Evolutionary conservation across 1,140 invertebrate genomes (phyloP), one percentile per base, ranked within the genome.

Genomic region (Lepidurus couesii): DNA sequence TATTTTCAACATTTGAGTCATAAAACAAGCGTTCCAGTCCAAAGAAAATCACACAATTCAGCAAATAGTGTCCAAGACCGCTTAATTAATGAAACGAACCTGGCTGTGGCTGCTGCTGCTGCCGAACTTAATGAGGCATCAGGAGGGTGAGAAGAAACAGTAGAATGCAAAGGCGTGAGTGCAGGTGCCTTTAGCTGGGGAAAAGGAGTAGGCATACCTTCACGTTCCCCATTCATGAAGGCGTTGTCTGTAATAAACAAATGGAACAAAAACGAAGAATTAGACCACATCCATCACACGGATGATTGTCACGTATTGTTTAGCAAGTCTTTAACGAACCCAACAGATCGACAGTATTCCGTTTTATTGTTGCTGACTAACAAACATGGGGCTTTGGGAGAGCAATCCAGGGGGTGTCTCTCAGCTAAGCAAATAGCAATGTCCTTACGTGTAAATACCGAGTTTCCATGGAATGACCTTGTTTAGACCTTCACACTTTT

Each of bases 171-270:
- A 77, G 76, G 44, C 65, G 45, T 65, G 44, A 77, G 44, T 45
- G 76, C 45, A 65, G 65, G 76, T 53, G 76, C 76, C 76, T 53
- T 65, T 77, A 65, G 53, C 53, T 65, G 53, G 53, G 53, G 53
- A 65, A 65, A 13, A 65, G 76, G 76, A 53, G 76, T 42, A 77
- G 76, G 76, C 76, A 77, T 77, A 45, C 45, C 76, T 77, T 45
- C 76, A 65, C 53, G 53, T 26, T 77, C 76, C 45, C 76, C 76
- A 77, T 77, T 77, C 76, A 77, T 65, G 44, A 77, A 77, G 45
- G 76, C 65, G 65, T 77, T 53, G 26, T 77, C 76, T 77, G 45
- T 77, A 42, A 77, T 47, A 6, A 77, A 77, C 2, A 45, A 44
- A 76, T 76, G 45, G n/a, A 43, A n/a, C 75, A 47, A 76, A 26